These are phyloP conservation scores for Drymonia ruficornis DNA, from an alignment of 2,888 invertebrate species.

Conservation along the genomic window DNA sequence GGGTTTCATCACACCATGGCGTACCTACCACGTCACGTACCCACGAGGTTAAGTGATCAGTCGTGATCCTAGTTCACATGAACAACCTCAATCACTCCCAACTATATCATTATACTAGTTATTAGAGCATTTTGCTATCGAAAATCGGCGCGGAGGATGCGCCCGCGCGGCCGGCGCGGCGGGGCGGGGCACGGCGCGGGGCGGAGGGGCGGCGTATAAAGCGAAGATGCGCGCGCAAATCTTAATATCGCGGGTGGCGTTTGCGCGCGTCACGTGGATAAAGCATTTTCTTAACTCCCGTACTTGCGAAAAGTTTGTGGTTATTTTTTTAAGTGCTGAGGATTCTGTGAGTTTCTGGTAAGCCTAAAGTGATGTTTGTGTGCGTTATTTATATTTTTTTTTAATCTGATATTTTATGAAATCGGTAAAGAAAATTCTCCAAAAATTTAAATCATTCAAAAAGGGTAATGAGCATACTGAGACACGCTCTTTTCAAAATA, in stretches of 20 bases:
- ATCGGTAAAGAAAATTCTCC: too few relatives aligned
- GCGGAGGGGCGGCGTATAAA: constrained; percentile 69
- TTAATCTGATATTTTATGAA: too few relatives aligned
- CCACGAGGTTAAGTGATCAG: background rate
- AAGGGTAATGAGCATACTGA: too few relatives aligned
- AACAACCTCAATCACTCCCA: background rate
- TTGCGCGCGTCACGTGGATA: constrained; percentile 34
- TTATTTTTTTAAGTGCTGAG: constrained; percentile 23
- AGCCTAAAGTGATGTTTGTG: constrained; percentile 17
- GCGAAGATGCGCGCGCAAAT: constrained; percentile 54
- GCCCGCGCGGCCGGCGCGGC: constrained; percentile 21
- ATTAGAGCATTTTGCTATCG: constrained; percentile 1
- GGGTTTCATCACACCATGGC: background rate
- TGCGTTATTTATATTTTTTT: too few relatives aligned
- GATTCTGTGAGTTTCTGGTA: constrained; percentile 40
- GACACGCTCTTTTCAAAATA: too few relatives aligned
- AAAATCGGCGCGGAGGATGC: background rate
- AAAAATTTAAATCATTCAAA: too few relatives aligned
- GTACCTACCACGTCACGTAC: too few relatives aligned
- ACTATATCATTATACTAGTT: background rate
- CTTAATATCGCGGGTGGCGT: constrained; percentile 51
- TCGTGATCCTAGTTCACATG: background rate
- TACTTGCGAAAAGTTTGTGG: constrained; percentile 35
- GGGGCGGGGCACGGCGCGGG: constrained; percentile 24
- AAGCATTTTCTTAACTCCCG: constrained; percentile 12